These are phyloP conservation scores for Mamestra configurata DNA, from an alignment of 1,140 invertebrate genomes.

Conservation along the genomic window DNA sequence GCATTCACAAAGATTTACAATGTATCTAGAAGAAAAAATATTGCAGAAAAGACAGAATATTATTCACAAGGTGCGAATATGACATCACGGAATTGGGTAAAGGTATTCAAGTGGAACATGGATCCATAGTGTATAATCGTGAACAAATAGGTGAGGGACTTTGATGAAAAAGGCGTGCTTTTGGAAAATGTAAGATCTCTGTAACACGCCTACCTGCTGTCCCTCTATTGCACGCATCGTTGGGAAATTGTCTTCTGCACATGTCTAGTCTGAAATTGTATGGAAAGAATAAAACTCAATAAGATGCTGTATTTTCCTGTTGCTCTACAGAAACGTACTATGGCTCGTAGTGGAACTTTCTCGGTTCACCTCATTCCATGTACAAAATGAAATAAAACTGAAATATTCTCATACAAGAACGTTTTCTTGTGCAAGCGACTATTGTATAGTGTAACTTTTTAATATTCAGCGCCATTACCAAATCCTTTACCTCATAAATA, in stretches of 20 bases:
- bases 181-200: conserved; percentile 68
- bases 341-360: background rate
- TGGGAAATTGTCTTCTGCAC: conserved; percentile 98
- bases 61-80: conserved; percentile 86
- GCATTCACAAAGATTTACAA: conserved; percentile 59
- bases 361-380: conserved; percentile 53
- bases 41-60: conserved; percentile 75
- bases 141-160: conserved; percentile 78
- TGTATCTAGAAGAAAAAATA: conserved; percentile 65
- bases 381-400: conserved; percentile 55
- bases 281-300: conserved; percentile 79
- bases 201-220: conserved; percentile 95
- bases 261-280: conserved; percentile 97
- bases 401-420: background rate
- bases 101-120: conserved; percentile 61
- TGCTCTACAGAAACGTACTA: conserved; percentile 13
- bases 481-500: conserved; percentile 84
- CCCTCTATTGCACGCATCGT: conserved; percentile 98
- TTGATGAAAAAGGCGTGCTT: conserved; percentile 83
- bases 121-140: conserved; percentile 68
- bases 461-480: conserved; percentile 86
- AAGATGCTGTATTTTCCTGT: conserved; percentile 55
- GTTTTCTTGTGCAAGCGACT: conserved; percentile 64
- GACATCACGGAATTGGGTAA: conserved; percentile 68
- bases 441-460: conserved; percentile 56